Evolutionary conservation across 2,888 invertebrate genomes (phyloP).

Genomic region (Brachypalpus laphriformis): DNA sequence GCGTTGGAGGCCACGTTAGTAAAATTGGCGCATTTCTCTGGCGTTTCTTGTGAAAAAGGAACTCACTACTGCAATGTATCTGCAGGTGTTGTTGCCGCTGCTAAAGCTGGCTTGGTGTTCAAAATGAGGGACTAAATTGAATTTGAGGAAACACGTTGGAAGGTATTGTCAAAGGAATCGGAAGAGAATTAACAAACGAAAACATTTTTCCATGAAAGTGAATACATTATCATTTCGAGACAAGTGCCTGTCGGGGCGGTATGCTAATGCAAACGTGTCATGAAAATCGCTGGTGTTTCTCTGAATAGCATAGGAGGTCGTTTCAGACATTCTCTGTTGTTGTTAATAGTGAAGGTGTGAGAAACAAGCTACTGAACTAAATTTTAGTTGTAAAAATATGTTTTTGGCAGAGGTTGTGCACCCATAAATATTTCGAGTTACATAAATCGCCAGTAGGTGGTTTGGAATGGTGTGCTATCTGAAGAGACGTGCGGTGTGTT

Average conservation of each 20-base stretch:
- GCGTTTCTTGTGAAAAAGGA: slow-evolving; percentile 22
- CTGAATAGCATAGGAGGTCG: not conserved
- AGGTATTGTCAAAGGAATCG: slow-evolving; percentile 72
- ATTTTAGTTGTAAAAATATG: slow-evolving; percentile 15
- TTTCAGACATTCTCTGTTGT: slow-evolving; percentile 15
- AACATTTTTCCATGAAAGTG: slow-evolving; percentile 67
- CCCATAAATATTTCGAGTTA: slow-evolving; percentile 1
- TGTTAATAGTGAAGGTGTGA: not conserved
- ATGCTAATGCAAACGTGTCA: slow-evolving; percentile 64
- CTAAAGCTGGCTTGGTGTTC: not conserved
- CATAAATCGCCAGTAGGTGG: slow-evolving; percentile 27
- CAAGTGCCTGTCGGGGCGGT: slow-evolving; percentile 50
- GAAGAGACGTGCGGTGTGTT: slow-evolving; percentile 6
- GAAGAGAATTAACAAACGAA: slow-evolving; percentile 71
- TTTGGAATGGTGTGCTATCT: slow-evolving; percentile 31
- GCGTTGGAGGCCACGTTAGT: not conserved
- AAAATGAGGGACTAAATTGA: slow-evolving; percentile 62
- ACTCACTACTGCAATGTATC: slow-evolving; percentile 56
- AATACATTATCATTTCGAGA: slow-evolving; percentile 62
- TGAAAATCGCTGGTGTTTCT: slow-evolving; percentile 38
- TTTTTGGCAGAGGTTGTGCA: slow-evolving; percentile 30
- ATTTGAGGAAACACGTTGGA: slow-evolving; percentile 69
- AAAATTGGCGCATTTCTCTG: slow-evolving; percentile 42
- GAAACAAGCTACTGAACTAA: slow-evolving; percentile 11
- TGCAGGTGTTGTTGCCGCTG: slow-evolving; percentile 54